Base-by-base conservation (phyloP, 2,113 vertebrate species). In the Pseudopodoces humilis region DNA sequence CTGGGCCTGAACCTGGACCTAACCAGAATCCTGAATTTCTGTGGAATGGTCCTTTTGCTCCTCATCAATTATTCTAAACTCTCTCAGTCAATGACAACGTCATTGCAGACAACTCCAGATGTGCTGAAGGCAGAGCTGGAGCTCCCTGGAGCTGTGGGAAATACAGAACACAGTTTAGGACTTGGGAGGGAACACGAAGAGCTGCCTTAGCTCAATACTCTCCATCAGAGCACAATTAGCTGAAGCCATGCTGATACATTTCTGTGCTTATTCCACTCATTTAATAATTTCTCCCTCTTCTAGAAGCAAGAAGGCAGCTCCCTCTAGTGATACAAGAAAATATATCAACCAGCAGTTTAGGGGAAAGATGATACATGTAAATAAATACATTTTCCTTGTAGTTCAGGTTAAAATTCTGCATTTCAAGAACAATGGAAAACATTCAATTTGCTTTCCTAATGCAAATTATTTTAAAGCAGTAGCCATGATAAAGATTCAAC, bases 251-350 rank as follows among this genome's bases (percentile, higher is more conserved):
- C 64, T 60, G 76, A 28, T 55, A 15, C 25, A 18, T 44, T 62
- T 25, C 59, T 67, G 13, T 31, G 75, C 62, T 19, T 41, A 37
- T 50, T 28, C 76, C 69, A 41, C 70, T 49, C 11, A 71, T 86
- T 72, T 72, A 21, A 79, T 50, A 10, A 17, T 13, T 24, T 35
- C 77, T 91, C 33, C 8, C 41, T 89, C 58, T 67, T 44, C 67
- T 15, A 95, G 83, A 85, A 88, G 83, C 91, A 56, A 94, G 93
- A 92, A 85, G 55, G 89, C 77, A 94, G 97, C 96, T 90, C 97
- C 96, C 96, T 96, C 97, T 97, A 94, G 90, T 83, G 97, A 83
- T 22, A 11, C 0, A 41, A 94, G 77, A 64, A 46, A 83, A 74
- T 24, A 81, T 2, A 10, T 56, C 85, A 31, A 41, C 30, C 59